Base-by-base conservation (phyloP, 2,888 invertebrate species). In the Stenolophus ochropezus region DNA sequence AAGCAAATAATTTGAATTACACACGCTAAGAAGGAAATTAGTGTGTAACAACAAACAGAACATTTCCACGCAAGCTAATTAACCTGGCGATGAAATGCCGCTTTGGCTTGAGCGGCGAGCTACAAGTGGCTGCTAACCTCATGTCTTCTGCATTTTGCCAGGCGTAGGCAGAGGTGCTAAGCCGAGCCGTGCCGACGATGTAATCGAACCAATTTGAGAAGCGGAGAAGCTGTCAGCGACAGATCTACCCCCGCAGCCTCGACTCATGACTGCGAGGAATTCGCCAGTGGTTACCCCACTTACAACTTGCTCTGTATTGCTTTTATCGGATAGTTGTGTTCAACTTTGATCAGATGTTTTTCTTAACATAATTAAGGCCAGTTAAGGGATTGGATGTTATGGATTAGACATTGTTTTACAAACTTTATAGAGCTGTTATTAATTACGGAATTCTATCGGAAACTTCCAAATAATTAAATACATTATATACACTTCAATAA, bases 151-250 rank as follows among this genome's bases (percentile, higher is more conserved):
- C 33, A 42, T 6, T 42, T 42, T 42, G 33, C 33, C 11, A 53
- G 16, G 53, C 16, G 16, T 6, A 71, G 18, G 42, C 65, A 16
- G 16, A 73, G 58, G 73, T 80, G 73, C 42, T 80, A 71, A 71
- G 33, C n/a, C n/a, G 33, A 79, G 21, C 27, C 71, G 56, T 80
- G 80, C 21, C 65, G 65, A 27, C 14, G 33, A 21, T 73, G 71
- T 80, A 80, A 80, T 80, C 80, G 80, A 80, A 80, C 53, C 73
- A 80, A 80, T 73, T 73, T 80, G 80, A 80, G 58, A 80, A 56
- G 33, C 33, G 33, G 11, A 42, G 33, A 42, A 42, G 80, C 80
- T 80, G 80, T 80, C 80, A 80, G 23, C 58, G 33, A 20, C 80
- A 80, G 80, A 42, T 42, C 8, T 42, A 4, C 8, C 11, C 33